A percentile compares a stretch with the other conserved stretches of the same genome.
Evolutionary conservation across 2,797 vertebrate genomes (phyloP).

Genomic region (Sparidentex hasta): DNA sequence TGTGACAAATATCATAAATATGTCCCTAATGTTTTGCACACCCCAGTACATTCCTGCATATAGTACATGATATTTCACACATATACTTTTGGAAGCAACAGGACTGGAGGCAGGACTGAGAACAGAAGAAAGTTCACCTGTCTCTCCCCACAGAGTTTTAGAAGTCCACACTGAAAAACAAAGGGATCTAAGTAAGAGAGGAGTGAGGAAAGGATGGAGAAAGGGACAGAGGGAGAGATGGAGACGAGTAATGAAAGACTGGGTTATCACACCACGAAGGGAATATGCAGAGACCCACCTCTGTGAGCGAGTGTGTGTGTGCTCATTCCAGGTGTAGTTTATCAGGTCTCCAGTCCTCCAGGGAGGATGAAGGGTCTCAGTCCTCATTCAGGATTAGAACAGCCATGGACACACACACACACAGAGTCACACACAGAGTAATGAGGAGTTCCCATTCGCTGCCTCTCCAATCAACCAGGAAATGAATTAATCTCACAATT

Average conservation of each 20-base stretch:
- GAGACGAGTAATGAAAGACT: conserved; percentile 75
- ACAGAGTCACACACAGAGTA: conserved; percentile 72
- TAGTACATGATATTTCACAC: conserved; percentile 1
- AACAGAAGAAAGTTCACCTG: conserved; percentile 59
- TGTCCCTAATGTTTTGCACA: not conserved
- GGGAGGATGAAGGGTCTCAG: conserved; percentile 77
- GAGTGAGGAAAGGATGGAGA: conserved; percentile 52
- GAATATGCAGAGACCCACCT: conserved; percentile 75
- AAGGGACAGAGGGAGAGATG: conserved; percentile 64
- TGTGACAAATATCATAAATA: conserved; percentile 6
- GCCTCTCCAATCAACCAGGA: conserved; percentile 88
- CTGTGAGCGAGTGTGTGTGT: conserved; percentile 41
- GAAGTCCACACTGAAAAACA: conserved; percentile 63
- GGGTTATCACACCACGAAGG: conserved; percentile 77
- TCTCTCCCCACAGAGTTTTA: conserved; percentile 62
- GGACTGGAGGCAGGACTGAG: conserved; percentile 9
- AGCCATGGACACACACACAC: conserved; percentile 72
- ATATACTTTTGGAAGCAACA: conserved; percentile 8
- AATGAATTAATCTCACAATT: conserved; percentile 90
- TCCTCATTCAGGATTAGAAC: conserved; percentile 84
- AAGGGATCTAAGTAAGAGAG: conserved; percentile 57
- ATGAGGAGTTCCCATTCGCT: conserved; percentile 84
- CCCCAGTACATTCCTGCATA: not conserved
- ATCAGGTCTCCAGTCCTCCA: conserved; percentile 77
- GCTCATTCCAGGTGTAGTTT: conserved; percentile 79